These are phyloP conservation scores for Holacanthus passer DNA, from an alignment of 2,113 vertebrate species.

Conservation along the genomic window DNA sequence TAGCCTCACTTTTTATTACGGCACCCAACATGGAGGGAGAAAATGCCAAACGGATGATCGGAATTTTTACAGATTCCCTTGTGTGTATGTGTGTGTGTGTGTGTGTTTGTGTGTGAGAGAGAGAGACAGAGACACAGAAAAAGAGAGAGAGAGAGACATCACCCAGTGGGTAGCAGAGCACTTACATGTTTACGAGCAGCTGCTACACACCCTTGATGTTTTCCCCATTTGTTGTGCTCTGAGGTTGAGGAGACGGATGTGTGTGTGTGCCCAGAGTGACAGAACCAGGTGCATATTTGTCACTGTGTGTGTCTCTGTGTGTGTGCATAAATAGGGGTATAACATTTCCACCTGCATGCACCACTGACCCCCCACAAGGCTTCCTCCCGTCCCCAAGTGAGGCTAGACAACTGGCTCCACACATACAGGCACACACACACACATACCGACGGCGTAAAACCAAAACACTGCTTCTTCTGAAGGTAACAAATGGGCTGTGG, in stretches of 20 bases:
- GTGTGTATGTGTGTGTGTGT: constrained; percentile 46
- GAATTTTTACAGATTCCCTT: constrained; percentile 79
- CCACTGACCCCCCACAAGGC: constrained; percentile 55
- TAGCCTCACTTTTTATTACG: constrained; percentile 70
- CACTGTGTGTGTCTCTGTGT: constrained; percentile 42
- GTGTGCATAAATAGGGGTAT: constrained; percentile 61
- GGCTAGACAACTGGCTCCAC: constrained; percentile 69
- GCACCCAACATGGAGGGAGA: constrained; percentile 63
- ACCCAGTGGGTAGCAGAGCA: constrained; percentile 81
- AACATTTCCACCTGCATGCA: constrained; percentile 81
- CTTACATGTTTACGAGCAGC: constrained; percentile 89
- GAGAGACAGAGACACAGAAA: constrained; percentile 45
- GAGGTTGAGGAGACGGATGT: constrained; percentile 63
- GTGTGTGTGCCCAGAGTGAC: constrained; percentile 75
- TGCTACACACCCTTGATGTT: constrained; percentile 86
- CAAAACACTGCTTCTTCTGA: constrained; percentile 82
- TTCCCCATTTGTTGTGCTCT: constrained; percentile 84
- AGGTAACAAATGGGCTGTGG: constrained; percentile 81
- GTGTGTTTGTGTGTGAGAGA: constrained; percentile 54
- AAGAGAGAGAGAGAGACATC: constrained; percentile 70
- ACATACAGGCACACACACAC: constrained; percentile 28
- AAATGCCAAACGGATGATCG: constrained; percentile 76
- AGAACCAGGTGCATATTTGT: constrained; percentile 81
- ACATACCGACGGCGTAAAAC: constrained; percentile 65
- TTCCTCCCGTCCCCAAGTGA: constrained; percentile 48